Evolutionary conservation across 2,888 invertebrate species (phyloP).

Genomic region (Blastobasis lacticolella): DNA sequence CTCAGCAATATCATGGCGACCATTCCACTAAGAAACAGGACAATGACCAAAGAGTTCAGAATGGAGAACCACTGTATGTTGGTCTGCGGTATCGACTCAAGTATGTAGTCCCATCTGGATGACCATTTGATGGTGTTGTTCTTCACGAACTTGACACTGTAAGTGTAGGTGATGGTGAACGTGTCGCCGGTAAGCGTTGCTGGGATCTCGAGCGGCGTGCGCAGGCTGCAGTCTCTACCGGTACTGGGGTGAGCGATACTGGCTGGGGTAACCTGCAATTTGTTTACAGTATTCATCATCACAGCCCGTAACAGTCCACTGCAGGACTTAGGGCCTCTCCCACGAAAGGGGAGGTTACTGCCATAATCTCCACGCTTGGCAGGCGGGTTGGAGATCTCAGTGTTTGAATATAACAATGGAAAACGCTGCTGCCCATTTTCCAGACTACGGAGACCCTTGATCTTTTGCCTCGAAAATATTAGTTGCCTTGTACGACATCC

Average conservation of each 20-base stretch:
- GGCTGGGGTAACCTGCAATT: slow-evolving; percentile 63
- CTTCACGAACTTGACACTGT: slow-evolving; percentile 85
- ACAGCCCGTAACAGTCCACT: too few relatives aligned
- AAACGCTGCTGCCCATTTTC: too few relatives aligned
- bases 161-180: slow-evolving; percentile 87
- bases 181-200: slow-evolving; percentile 60
- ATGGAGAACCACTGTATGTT: slow-evolving; percentile 99
- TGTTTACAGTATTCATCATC: too few relatives aligned
- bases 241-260: slow-evolving; percentile 71
- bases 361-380: too few relatives aligned
- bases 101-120: slow-evolving; percentile 98
- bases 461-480: too few relatives aligned
- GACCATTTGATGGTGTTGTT: slow-evolving; percentile 96
- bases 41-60: slow-evolving; percentile 97
- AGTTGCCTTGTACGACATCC: too few relatives aligned
- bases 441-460: too few relatives aligned
- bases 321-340: too few relatives aligned
- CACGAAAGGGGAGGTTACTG: too few relatives aligned
- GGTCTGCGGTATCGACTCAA: slow-evolving; percentile 98
- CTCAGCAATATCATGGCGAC: slow-evolving; percentile 98
- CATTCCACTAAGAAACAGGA: slow-evolving; percentile 98
- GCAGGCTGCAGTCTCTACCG: slow-evolving; percentile 62
- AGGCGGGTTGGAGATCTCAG: too few relatives aligned
- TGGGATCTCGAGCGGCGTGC: slow-evolving; percentile 82
- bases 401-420: too few relatives aligned